Evolutionary conservation across 2,113 vertebrate genomes (phyloP).

Genomic region (Myotis yumanensis): DNA sequence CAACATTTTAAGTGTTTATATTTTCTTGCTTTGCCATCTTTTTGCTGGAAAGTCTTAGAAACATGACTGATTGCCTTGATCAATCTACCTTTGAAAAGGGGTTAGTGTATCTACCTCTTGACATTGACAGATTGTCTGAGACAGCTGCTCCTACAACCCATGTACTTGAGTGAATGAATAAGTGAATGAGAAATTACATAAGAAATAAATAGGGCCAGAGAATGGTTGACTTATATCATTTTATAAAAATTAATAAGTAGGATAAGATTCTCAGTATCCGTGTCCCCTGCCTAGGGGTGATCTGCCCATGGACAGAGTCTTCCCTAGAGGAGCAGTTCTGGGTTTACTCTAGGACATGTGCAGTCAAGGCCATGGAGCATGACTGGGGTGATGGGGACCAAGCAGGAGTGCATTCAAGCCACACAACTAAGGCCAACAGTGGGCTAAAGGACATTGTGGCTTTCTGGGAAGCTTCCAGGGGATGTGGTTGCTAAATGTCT

Average conservation of each 20-base stretch:
- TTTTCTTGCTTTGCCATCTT: conserved; percentile 4
- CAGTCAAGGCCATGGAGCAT: not conserved
- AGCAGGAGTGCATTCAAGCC: not conserved
- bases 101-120: not conserved
- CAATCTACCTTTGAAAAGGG: not conserved
- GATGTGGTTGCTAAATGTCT: not conserved
- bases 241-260: not conserved
- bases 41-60: not conserved
- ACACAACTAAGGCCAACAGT: not conserved
- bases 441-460: not conserved
- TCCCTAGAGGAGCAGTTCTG: not conserved
- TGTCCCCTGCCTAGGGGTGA: not conserved
- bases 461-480: not conserved
- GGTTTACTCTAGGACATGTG: not conserved
- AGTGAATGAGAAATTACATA: not conserved
- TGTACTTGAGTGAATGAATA: not conserved
- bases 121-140: not conserved
- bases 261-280: not conserved
- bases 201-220: not conserved
- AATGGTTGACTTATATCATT: not conserved
- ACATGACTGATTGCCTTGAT: not conserved
- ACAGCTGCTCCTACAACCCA: not conserved
- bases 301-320: not conserved
- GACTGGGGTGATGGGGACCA: not conserved
- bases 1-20: not conserved